Evolutionary conservation across 2,113 vertebrate genomes (phyloP).

Genomic region (Aleadryas rufinucha): DNA sequence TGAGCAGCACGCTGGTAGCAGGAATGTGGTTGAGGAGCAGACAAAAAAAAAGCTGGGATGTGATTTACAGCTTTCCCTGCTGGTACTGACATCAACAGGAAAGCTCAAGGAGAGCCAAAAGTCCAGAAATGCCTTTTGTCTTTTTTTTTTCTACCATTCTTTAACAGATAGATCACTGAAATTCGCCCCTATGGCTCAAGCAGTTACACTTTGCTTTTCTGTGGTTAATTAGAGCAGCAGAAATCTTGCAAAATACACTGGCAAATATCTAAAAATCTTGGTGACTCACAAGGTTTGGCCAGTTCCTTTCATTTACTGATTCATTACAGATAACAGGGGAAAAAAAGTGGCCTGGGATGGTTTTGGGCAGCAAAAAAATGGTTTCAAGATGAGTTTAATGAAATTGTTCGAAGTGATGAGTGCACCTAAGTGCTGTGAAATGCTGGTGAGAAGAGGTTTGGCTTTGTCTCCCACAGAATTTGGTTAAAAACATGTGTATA

Average conservation of each 20-base stretch:
- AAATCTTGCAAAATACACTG: slow-evolving; percentile 47
- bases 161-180: slow-evolving; percentile 1
- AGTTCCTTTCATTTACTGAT: slow-evolving; percentile 15
- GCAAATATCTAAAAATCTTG: neutral
- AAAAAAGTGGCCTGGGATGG: neutral
- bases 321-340: neutral
- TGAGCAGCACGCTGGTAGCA: neutral
- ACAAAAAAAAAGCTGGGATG: neutral
- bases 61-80: neutral
- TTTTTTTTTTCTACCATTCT: neutral
- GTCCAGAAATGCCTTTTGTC: slow-evolving; percentile 9
- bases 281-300: slow-evolving; percentile 47
- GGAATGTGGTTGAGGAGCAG: neutral
- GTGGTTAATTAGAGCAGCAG: slow-evolving; percentile 32
- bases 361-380: neutral
- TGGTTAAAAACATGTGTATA: neutral
- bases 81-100: neutral
- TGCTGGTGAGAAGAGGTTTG: neutral
- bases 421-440: neutral
- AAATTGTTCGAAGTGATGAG: neutral
- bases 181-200: neutral
- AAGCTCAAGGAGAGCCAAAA: neutral
- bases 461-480: neutral
- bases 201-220: slow-evolving; percentile 9
- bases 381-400: slow-evolving; percentile 5